Conservation (phyloP, 2,113 vertebrate species). For the Xenopus laevis region DNA sequence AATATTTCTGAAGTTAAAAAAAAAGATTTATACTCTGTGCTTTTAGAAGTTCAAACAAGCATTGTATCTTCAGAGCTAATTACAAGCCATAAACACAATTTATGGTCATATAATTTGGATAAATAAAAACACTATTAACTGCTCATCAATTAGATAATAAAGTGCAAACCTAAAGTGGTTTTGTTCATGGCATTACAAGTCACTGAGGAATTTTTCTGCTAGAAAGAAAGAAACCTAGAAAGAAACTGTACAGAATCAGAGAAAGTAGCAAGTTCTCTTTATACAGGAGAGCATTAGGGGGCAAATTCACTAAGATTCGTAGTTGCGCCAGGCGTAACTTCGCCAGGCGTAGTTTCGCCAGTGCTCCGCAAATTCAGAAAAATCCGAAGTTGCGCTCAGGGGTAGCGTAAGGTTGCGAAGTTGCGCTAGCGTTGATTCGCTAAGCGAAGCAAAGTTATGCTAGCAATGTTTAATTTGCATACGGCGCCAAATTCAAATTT, state of each 20-base stretch:
- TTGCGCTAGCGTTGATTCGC: too few species aligned
- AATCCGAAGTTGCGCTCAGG: too few species aligned
- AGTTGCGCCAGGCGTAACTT: too few species aligned
- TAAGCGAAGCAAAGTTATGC: too few species aligned
- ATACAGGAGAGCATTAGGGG: too few species aligned
- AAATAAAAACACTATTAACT: slow-evolving; percentile 29
- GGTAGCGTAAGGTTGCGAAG: too few species aligned
- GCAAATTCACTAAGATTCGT: too few species aligned
- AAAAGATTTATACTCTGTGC: background rate
- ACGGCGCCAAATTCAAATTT: too few species aligned
- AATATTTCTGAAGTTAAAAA: background rate
- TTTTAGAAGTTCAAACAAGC: background rate
- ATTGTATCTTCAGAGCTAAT: background rate
- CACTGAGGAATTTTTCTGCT: slow-evolving; percentile 22
- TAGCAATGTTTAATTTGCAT: too few species aligned
- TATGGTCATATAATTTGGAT: slow-evolving; percentile 25
- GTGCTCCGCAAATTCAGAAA: too few species aligned
- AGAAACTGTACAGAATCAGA: background rate
- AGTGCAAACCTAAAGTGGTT: background rate
- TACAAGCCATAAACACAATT: slow-evolving; percentile 26
- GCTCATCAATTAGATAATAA: slow-evolving; percentile 9
- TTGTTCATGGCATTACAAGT: slow-evolving; percentile 16
- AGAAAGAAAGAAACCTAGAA: slow-evolving; percentile 24
- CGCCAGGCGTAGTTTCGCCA: too few species aligned
- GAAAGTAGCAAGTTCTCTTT: background rate